Conservation (phyloP, 2,888 invertebrate species). For the Alsophila aescularia region DNA sequence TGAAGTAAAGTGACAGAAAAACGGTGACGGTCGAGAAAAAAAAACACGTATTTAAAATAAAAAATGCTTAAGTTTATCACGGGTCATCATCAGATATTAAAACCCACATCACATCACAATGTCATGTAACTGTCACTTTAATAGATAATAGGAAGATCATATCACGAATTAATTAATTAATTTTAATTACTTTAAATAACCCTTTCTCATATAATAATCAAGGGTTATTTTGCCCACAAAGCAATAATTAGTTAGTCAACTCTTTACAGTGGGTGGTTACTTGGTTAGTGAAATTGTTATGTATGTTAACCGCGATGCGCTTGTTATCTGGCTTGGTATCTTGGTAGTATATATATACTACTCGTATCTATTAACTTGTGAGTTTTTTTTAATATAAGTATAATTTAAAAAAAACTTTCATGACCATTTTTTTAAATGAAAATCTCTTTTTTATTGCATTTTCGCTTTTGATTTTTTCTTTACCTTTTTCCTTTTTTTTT, state of each 20-base stretch:
- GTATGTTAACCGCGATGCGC: conserved; percentile 17
- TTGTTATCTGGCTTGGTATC: background rate
- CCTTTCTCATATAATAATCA: conserved; percentile 52
- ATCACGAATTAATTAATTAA: conserved; percentile 65
- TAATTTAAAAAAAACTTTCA: no score
- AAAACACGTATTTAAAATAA: no score
- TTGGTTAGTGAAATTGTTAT: conserved; percentile 12
- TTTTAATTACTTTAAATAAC: conserved; percentile 71
- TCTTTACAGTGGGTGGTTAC: conserved; percentile 4
- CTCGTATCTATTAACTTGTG: no score
- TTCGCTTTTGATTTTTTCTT: no score
- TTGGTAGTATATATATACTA: no score
- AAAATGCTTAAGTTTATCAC: conserved; percentile 26
- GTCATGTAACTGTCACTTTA: conserved; percentile 69
- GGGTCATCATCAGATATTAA: conserved; percentile 38
- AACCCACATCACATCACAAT: conserved; percentile 68
- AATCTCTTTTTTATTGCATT: no score
- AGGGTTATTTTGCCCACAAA: conserved; percentile 41
- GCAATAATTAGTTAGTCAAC: conserved; percentile 8
- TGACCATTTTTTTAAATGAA: no score
- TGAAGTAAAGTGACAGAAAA: no score
- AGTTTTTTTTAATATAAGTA: no score
- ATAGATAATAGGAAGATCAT: conserved; percentile 55
- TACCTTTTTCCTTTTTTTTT: no score
- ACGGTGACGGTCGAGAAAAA: no score